Base-by-base conservation (phyloP, 2,888 invertebrate genomes). In the Lepidochrysops patricia region DNA sequence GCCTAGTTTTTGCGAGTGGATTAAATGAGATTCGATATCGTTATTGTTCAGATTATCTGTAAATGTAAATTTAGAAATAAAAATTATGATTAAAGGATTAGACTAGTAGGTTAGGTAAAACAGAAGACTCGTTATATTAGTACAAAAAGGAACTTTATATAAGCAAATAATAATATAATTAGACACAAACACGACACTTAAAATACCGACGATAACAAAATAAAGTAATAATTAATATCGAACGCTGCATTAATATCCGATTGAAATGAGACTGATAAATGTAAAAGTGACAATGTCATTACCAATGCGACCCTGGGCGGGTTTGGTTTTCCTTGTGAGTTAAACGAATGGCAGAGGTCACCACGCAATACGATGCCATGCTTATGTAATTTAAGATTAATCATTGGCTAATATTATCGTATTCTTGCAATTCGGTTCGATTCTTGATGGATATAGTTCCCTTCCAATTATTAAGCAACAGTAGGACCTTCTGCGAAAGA, bases 221-320 rank as follows among this genome's bases (percentile, higher is more conserved):
- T 19, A 19, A 19, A 43, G 9, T 9, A 9, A n/a, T n/a, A n/a
- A 43, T 19, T 19, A 43, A 43, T 19, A 43, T 43, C 19, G 9
- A 19, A 43, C 43, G 26, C 49, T 25, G 23, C 9, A 26, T 25
- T 35, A 52, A 52, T 29, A 50, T 50, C 26, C n/a, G 13, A 50
- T 26, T 50, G n/a, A 27, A 49, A 34, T 23, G 32, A 50, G 7
- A 19, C 43, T 43, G 43, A 37, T 23, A 54, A 57, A 25, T 49
- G 56, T 49, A 58, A 49, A 56, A 60, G 19, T 52, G 58, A 35
- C 61, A 64, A 64, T 64, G 64, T 64, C 62, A 64, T 59, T 60
- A 61, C 13, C 61, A 34, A 13, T 4, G 13, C 60, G 57, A 32
- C 50, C 59, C 52, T 2, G 23, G 6, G 27, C 52, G 27, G 54